phyloP scores from a whole-genome alignment of 2,888 invertebrate genomes.

The Oegoconia quadripuncta region DNA sequence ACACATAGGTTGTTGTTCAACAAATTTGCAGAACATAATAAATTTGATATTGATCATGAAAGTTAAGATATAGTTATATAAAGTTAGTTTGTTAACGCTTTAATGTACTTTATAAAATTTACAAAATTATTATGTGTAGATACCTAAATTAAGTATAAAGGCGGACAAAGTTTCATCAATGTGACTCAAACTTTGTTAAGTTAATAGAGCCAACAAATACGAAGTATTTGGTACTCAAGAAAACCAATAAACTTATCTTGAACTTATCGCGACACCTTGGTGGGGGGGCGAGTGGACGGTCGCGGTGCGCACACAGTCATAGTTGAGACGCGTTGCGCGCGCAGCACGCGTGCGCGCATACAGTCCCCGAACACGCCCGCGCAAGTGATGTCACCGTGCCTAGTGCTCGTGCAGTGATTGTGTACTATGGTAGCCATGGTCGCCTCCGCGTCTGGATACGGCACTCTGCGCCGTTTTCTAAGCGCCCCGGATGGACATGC shows the following conservation, averaged over 20 bases:
- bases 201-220: constrained; percentile 22
- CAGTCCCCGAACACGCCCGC: constrained; percentile 35
- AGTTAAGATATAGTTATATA: too few relatives aligned
- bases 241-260: constrained; percentile 46
- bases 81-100: too few relatives aligned
- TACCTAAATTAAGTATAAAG: too few relatives aligned
- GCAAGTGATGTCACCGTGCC: constrained; percentile 60
- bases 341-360: constrained; percentile 53
- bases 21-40: too few relatives aligned
- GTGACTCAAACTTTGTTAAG: too few relatives aligned
- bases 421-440: constrained; percentile 73
- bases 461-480: constrained; percentile 72
- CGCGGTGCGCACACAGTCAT: constrained; percentile 37
- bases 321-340: constrained; percentile 61
- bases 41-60: too few relatives aligned
- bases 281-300: constrained; percentile 39
- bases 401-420: constrained; percentile 48
- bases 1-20: too few relatives aligned
- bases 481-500: constrained; percentile 67
- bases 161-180: too few relatives aligned
- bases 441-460: constrained; percentile 73
- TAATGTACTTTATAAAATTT: too few relatives aligned
- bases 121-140: too few relatives aligned
- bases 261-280: constrained; percentile 34
- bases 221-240: too few relatives aligned